Evolutionary conservation across 2,113 vertebrate genomes (phyloP).

Genomic region (Sceloporus undulatus): DNA sequence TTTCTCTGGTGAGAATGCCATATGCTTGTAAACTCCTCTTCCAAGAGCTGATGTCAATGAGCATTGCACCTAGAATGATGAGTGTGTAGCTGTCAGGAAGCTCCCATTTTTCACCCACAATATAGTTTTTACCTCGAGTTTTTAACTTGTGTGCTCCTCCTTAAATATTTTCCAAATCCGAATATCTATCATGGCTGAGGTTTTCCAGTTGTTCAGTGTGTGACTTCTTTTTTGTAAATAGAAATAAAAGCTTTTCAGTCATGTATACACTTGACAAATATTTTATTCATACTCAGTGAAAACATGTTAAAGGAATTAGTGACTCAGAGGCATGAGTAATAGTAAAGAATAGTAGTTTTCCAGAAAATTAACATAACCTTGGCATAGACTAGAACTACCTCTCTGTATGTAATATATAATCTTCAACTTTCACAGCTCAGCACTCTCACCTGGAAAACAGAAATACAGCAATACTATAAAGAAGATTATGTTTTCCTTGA

Average conservation of each 20-base stretch:
- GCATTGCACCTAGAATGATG: slow-evolving; percentile 99
- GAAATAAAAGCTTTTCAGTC: slow-evolving; percentile 77
- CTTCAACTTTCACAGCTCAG: slow-evolving; percentile 71
- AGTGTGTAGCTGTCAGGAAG: slow-evolving; percentile 74
- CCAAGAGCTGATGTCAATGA: slow-evolving; percentile 99
- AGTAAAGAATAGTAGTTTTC: slow-evolving; percentile 60
- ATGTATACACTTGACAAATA: slow-evolving; percentile 58
- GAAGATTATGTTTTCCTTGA: not conserved
- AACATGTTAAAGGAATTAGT: slow-evolving; percentile 54
- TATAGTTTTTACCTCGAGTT: not conserved
- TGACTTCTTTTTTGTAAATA: slow-evolving; percentile 79
- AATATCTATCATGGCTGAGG: slow-evolving; percentile 44
- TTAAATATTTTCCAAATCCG: slow-evolving; percentile 39
- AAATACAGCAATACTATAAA: not conserved
- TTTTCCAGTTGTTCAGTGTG: slow-evolving; percentile 54
- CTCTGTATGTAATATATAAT: slow-evolving; percentile 12
- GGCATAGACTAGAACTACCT: slow-evolving; percentile 6
- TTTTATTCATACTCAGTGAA: slow-evolving; percentile 70
- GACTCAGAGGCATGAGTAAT: slow-evolving; percentile 59
- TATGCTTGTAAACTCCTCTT: slow-evolving; percentile 98
- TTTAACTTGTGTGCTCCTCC: slow-evolving; percentile 11
- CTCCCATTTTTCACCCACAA: not conserved
- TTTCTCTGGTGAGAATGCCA: slow-evolving; percentile 95
- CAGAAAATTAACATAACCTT: slow-evolving; percentile 51
- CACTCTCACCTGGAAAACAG: slow-evolving; percentile 74